These are phyloP conservation scores for Aphodius sticticus DNA, from an alignment of 2,888 invertebrate species.

Conservation along the genomic window DNA sequence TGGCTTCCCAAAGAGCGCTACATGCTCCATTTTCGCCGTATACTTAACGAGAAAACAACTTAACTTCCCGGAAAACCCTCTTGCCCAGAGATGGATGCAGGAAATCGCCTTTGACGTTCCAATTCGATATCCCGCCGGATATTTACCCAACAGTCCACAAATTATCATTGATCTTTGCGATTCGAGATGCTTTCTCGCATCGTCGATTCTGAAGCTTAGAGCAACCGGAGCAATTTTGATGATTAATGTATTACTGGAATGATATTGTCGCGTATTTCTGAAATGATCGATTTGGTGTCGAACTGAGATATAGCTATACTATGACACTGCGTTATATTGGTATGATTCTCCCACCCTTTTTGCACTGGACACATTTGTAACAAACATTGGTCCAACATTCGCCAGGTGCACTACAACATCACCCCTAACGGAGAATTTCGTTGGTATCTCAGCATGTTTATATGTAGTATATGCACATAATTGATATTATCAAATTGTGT, in stretches of 20 bases:
- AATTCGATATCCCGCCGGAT: not conserved
- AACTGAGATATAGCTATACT: too few species aligned
- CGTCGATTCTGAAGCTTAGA: not conserved
- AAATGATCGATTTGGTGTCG: not conserved
- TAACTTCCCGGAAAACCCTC: not conserved
- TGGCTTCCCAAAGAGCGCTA: not conserved
- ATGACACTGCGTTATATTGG: too few species aligned
- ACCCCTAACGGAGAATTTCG: too few species aligned
- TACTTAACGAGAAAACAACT: not conserved
- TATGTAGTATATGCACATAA: too few species aligned
- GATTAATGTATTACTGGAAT: not conserved
- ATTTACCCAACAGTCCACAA: not conserved
- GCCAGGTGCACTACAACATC: too few species aligned
- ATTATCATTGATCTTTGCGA: not conserved
- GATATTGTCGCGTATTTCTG: not conserved
- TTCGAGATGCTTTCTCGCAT: not conserved
- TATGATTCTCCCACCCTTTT: too few species aligned
- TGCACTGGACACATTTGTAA: too few species aligned
- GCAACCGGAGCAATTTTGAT: not conserved
- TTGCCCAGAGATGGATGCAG: not conserved
- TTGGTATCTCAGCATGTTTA: too few species aligned
- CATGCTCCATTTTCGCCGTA: not conserved
- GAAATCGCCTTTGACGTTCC: not conserved
- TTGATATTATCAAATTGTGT: too few species aligned
- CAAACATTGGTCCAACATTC: too few species aligned